Conservation (phyloP, 1,140 invertebrate genomes). For the Ephestia elutella region DNA sequence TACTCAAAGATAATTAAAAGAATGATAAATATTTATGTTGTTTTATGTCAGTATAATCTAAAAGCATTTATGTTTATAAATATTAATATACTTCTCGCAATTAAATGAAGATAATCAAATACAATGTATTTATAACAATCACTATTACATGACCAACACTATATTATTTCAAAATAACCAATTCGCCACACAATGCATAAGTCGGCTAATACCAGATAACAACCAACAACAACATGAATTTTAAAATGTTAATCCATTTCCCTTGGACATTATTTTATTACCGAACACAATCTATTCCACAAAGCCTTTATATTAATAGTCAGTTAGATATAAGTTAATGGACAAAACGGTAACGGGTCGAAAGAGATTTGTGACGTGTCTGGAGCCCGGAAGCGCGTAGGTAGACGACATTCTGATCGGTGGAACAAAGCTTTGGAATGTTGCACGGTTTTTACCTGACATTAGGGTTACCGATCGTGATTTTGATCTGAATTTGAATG, state of each 20-base stretch:
- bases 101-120: too few species aligned
- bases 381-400: slow-evolving; percentile 50
- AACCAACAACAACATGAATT: background rate
- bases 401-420: slow-evolving; percentile 24
- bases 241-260: background rate
- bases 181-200: too few species aligned
- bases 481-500: background rate
- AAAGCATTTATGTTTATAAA: too few species aligned
- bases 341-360: slow-evolving; percentile 12
- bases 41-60: too few species aligned
- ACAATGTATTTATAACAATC: too few species aligned
- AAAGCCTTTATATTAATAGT: background rate
- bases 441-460: slow-evolving; percentile 34
- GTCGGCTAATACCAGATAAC: background rate
- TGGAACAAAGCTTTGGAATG: slow-evolving; percentile 50
- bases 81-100: too few species aligned
- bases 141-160: too few species aligned
- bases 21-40: too few species aligned
- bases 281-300: background rate
- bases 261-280: background rate
- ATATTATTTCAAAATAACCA: too few species aligned
- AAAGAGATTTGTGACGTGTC: slow-evolving; percentile 16
- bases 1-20: too few species aligned
- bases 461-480: background rate
- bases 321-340: slow-evolving; percentile 10